A percentile compares a stretch with the other conserved stretches of the same genome.
phyloP scores from a whole-genome alignment of 2,797 vertebrate species.

The Erpetoichthys calabaricus region DNA sequence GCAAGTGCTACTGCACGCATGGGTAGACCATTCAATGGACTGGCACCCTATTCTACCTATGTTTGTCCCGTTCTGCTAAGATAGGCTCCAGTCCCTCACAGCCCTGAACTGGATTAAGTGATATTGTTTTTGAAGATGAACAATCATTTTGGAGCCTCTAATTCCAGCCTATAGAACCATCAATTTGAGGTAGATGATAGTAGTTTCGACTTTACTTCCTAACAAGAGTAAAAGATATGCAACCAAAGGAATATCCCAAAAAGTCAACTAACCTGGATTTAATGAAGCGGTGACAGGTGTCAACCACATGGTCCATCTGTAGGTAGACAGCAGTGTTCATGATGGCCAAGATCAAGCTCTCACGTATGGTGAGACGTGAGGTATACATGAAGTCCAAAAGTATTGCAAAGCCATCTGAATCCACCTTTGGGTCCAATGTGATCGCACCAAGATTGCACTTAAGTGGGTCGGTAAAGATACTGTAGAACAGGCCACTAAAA shows the following conservation, averaged over 20 bases:
- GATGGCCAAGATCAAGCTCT: slow-evolving; percentile 68
- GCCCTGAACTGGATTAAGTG: no score
- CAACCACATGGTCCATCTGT: slow-evolving; percentile 96
- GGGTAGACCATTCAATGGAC: no score
- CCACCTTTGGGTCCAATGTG: slow-evolving; percentile 79
- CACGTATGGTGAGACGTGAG: slow-evolving; percentile 76
- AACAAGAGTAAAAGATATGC: background rate
- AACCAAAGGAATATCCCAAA: background rate
- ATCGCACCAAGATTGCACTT: slow-evolving; percentile 76
- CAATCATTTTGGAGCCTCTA: no score
- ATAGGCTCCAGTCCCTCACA: no score
- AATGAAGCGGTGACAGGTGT: slow-evolving; percentile 85
- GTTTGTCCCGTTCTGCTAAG: no score
- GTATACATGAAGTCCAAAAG: slow-evolving; percentile 97
- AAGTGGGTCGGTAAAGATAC: slow-evolving; percentile 80
- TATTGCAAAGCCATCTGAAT: slow-evolving; percentile 76
- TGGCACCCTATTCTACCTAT: no score
- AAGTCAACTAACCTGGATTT: slow-evolving; percentile 68
- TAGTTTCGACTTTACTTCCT: no score
- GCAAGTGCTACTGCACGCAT: no score
- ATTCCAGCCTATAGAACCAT: no score
- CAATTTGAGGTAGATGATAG: no score
- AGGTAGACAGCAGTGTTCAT: slow-evolving; percentile 84
- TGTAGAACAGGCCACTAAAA: slow-evolving; percentile 85
- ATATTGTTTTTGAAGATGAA: no score